Conservation (phyloP, 2,113 vertebrate species). For the Falcunculus frontatus region DNA sequence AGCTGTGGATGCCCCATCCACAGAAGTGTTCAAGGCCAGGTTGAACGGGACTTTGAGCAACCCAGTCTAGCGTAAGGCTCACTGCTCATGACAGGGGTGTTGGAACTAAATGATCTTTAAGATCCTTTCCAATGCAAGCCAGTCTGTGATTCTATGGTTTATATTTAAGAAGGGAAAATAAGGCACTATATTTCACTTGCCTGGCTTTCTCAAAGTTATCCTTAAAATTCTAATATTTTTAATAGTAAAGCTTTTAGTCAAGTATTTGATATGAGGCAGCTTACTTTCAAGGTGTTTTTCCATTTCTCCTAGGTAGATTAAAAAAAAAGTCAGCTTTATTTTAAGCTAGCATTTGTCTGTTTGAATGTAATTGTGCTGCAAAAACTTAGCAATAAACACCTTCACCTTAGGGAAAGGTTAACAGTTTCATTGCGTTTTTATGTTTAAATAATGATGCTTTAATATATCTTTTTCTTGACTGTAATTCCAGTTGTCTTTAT, state of each 20-base stretch:
- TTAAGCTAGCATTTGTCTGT: slow-evolving; percentile 4
- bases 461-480: slow-evolving; percentile 56
- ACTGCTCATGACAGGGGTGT: neutral
- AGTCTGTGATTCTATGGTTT: neutral
- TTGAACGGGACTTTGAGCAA: neutral
- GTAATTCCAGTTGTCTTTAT: slow-evolving; percentile 44
- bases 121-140: neutral
- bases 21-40: neutral
- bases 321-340: neutral
- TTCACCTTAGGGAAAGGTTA: slow-evolving; percentile 59
- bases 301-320: neutral
- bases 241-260: neutral
- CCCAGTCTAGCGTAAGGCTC: neutral
- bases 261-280: neutral
- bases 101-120: neutral
- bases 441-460: slow-evolving; percentile 67
- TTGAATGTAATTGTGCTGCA: slow-evolving; percentile 39
- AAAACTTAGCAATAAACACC: slow-evolving; percentile 48
- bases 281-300: slow-evolving; percentile 23
- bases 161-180: neutral
- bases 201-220: neutral
- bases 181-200: neutral
- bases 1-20: neutral
- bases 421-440: slow-evolving; percentile 62
- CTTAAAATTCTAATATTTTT: neutral